Base-by-base conservation (phyloP, 2,797 vertebrate genomes). In the Peromyscus nudipes region DNA sequence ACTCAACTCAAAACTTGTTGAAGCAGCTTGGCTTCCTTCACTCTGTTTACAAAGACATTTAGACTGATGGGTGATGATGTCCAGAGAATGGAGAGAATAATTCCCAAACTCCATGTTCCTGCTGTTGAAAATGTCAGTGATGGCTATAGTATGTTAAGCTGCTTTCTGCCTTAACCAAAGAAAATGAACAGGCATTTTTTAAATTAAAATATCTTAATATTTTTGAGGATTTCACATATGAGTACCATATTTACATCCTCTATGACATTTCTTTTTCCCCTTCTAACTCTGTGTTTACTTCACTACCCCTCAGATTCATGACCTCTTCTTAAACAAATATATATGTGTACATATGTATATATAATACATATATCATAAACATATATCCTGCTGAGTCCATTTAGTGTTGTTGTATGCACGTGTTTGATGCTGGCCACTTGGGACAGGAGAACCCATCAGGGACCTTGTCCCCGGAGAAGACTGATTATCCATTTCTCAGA, bases 181-280 rank as follows among this genome's bases (percentile, higher is more conserved):
- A 67, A 89, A 97, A 57, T 46, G 91, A 91, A n/a, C n/a, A 10
- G 31, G 29, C 3, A 37, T 76, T 43, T 43, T 92, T 86, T 80
- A 46, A 46, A 86, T 91, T 89, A 34, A 79, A 79, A 52, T 52
- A 29, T 79, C 13, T 79, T 16, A 2, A 34, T 40, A 23, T 31
- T 34, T 71, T 79, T 46, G 29, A 79, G 29, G 19, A 49, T 79
- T 79, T 79, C 29, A 49, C 31, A 19, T 7, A 2, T 52, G 29
- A 79, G 4, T 52, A 49, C 4, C 5, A 8, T 52, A 11, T 49
- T 79, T 49, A 49, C 14, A 17, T 49, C 13, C 75, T 77, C 27
- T 19, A 46, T n/a, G 16, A 49, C 7, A 7, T 49, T 77, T 49
- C 27, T 49, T 75, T 31, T 6, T 19, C 43, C 14, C 75, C 2